These are phyloP conservation scores for Pteria penguin DNA, from an alignment of 2,888 invertebrate genomes.

Conservation along the genomic window DNA sequence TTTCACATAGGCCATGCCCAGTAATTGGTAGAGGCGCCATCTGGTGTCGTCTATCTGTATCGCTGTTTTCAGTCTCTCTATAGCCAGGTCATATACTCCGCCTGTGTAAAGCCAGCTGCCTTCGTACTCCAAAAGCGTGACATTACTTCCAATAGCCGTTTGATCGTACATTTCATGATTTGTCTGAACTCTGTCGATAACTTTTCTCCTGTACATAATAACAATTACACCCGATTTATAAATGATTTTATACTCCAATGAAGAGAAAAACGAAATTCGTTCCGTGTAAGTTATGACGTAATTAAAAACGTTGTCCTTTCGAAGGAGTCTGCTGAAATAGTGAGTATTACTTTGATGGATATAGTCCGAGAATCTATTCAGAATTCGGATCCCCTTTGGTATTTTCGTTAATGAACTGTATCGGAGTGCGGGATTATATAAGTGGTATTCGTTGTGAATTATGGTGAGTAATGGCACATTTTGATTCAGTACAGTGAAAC, in stretches of 20 bases:
- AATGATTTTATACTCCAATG: slow-evolving; percentile 26
- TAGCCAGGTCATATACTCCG: slow-evolving; percentile 45
- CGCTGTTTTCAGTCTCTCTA: slow-evolving; percentile 36
- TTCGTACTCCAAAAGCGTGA: slow-evolving; percentile 55
- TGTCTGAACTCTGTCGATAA: no score
- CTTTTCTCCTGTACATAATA: slow-evolving; percentile 41
- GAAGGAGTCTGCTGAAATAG: slow-evolving; percentile 42
- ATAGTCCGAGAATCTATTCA: slow-evolving; percentile 50
- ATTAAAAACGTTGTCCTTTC: slow-evolving; percentile 34
- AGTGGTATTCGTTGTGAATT: slow-evolving; percentile 60
- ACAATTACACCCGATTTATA: slow-evolving; percentile 30
- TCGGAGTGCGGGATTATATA: slow-evolving; percentile 33
- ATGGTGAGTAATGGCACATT: slow-evolving; percentile 64
- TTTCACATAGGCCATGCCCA: slow-evolving; percentile 47
- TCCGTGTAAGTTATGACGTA: slow-evolving; percentile 35
- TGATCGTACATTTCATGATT: slow-evolving; percentile 2
- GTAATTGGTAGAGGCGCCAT: slow-evolving; percentile 49
- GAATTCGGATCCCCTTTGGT: slow-evolving; percentile 33
- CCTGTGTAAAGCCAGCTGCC: slow-evolving; percentile 53
- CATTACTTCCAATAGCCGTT: slow-evolving; percentile 36
- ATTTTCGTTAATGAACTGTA: slow-evolving; percentile 15
- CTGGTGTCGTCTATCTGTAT: slow-evolving; percentile 41
- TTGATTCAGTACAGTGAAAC: slow-evolving; percentile 58
- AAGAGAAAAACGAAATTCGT: not conserved
- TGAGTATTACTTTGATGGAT: slow-evolving; percentile 41